Conservation (phyloP, 1,140 invertebrate species). For the Gryllus bimaculatus region DNA sequence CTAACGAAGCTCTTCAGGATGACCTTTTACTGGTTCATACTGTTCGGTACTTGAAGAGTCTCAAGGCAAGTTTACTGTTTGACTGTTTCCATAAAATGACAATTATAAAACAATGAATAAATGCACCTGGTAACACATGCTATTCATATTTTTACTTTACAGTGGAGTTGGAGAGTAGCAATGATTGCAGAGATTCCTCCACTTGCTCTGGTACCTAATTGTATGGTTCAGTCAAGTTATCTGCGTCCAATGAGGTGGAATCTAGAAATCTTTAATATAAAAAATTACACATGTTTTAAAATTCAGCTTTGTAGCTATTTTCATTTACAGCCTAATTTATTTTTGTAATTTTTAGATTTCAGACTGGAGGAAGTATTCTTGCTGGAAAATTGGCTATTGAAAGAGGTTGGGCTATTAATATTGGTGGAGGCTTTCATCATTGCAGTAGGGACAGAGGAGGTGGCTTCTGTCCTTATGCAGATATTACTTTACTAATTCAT, state of each 20-base stretch:
- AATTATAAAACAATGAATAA: too few relatives aligned
- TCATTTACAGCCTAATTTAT: neutral
- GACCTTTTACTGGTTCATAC: constrained; percentile 65
- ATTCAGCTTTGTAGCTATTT: neutral
- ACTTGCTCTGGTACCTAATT: constrained; percentile 65
- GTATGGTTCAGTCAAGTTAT: constrained; percentile 62
- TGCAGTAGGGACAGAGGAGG: constrained; percentile 61
- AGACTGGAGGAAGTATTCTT: constrained; percentile 73
- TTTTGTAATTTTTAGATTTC: constrained; percentile 42
- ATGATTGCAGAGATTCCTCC: constrained; percentile 66
- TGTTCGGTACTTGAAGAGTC: constrained; percentile 56
- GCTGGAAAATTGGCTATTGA: constrained; percentile 71
- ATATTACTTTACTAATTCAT: constrained; percentile 67
- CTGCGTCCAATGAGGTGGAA: constrained; percentile 60
- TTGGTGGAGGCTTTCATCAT: constrained; percentile 85
- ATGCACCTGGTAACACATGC: neutral
- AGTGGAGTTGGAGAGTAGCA: constrained; percentile 71
- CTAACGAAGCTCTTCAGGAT: constrained; percentile 55
- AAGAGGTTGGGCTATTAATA: constrained; percentile 76
- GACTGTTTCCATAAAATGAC: too few relatives aligned
- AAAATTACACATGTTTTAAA: neutral
- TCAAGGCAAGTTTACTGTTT: constrained; percentile 39
- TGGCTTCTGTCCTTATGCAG: constrained; percentile 83
- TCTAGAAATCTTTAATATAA: neutral
- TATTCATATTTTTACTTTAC: constrained; percentile 27